Base-by-base conservation (phyloP, 1,140 invertebrate species). In the Brachionus plicatilis region DNA sequence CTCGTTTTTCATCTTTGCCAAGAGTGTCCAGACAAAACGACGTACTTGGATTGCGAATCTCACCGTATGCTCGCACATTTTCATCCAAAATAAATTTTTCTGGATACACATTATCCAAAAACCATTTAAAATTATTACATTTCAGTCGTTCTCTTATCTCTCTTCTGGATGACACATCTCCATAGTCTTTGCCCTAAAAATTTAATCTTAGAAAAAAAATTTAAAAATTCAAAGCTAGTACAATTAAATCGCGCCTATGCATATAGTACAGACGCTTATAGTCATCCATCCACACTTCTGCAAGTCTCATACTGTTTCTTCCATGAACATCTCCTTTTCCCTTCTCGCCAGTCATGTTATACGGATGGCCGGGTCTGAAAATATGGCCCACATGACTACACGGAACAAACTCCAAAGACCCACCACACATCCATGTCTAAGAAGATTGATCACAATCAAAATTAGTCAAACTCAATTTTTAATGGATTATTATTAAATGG, bases 101-200 rank as follows among this genome's bases (percentile, higher is more conserved):
- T 84, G 89, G 89, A 85, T 98, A 99, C 66, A 99, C 93, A 90
- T 98, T 96, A 89, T 98, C 94, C 88, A 99, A 91, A 90, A 97
- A 99, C 97, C 97, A 99, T 72, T 95, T 92, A 92, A 99, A 99
- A 87, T 93, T 94, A 90, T 98, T 97, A 89, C 97, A 99, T 86
- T 96, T 93, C 37, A 99, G 91, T 82, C 92, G 91, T 86, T 90
- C 85, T 85, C 88, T 85, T 37, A 91, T 85, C 68, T 86, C 84
- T 66, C 89, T 27, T 76, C 90, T 87, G 66, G 90, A 87, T 50
- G 87, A 85, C 70, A 91, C 89, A 86, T 90, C 90, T 86, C 70
- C 79, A 88, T 87, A 70, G 96, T 92, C 68, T 75, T 85, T 85
- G 8, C 70, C 47, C 83, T 84, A 27, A 89, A 95, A 29, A 37